Evolutionary conservation across 35 echinoderm and acorn worm species (phyloP).

Genomic region (Heliocidaris erythrogramma): DNA sequence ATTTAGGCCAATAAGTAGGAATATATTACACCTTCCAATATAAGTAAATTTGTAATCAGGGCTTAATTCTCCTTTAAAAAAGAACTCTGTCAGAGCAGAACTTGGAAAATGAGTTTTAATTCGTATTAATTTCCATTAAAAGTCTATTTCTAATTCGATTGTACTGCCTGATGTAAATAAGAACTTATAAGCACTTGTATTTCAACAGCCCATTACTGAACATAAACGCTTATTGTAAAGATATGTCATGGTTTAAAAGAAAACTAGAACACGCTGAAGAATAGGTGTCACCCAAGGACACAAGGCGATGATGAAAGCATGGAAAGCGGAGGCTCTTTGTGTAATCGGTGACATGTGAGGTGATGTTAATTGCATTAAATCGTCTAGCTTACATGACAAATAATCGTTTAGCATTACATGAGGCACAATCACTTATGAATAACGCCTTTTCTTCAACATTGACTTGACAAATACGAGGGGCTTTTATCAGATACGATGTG

Average conservation of each 20-base stretch:
- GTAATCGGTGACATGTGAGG: background rate
- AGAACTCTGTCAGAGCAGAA: background rate
- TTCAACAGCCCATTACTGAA: background rate
- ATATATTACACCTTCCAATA: too few species aligned
- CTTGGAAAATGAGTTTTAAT: background rate
- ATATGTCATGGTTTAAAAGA: background rate
- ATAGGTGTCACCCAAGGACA: background rate
- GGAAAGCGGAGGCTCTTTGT: background rate
- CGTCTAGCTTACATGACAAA: constrained; percentile 9
- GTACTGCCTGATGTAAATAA: background rate
- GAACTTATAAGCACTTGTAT: background rate
- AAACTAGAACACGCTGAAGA: background rate
- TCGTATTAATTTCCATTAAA: background rate
- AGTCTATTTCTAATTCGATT: background rate
- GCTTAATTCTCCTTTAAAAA: background rate
- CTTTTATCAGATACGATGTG: background rate
- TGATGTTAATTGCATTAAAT: constrained; percentile 6
- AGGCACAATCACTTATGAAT: background rate
- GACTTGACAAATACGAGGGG: background rate
- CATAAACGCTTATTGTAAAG: background rate
- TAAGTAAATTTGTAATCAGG: too few species aligned
- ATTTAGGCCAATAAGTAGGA: too few species aligned
- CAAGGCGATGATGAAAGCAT: background rate
- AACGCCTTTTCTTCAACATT: background rate
- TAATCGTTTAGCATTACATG: background rate